phyloP scores from a whole-genome alignment of 2,113 vertebrate species.

The Mohoua ochrocephala region DNA sequence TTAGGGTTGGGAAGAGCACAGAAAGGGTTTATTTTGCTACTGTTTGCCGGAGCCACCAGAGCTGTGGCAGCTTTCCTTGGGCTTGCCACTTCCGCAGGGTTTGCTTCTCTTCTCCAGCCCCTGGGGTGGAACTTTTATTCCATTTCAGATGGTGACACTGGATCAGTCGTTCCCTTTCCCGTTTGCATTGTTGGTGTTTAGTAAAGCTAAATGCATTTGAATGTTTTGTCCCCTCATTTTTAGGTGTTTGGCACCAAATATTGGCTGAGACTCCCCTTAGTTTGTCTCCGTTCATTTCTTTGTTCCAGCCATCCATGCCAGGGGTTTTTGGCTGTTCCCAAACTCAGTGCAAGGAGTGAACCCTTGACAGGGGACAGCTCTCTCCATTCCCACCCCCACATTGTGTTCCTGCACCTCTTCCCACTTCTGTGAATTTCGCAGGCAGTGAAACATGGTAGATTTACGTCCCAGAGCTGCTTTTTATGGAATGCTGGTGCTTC shows the following conservation, averaged over 20 bases:
- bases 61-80: background rate
- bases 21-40: background rate
- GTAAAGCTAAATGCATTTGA: background rate
- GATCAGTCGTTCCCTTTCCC: background rate
- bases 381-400: background rate
- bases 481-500: background rate
- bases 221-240: background rate
- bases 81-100: background rate
- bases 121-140: background rate
- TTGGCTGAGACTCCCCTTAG: background rate
- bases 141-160: background rate
- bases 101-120: background rate
- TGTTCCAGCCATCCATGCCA: background rate
- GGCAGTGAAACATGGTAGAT: background rate
- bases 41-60: background rate
- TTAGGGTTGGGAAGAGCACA: background rate
- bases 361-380: background rate
- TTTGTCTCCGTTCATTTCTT: background rate
- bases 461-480: accelerated
- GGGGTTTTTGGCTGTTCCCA: background rate
- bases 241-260: background rate
- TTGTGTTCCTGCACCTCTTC: accelerated
- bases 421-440: background rate
- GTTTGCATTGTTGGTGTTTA: background rate
- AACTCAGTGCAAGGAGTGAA: accelerated